Evolutionary conservation across 1,140 invertebrate species (phyloP).

Genomic region (Philotrypesis tridentata): DNA sequence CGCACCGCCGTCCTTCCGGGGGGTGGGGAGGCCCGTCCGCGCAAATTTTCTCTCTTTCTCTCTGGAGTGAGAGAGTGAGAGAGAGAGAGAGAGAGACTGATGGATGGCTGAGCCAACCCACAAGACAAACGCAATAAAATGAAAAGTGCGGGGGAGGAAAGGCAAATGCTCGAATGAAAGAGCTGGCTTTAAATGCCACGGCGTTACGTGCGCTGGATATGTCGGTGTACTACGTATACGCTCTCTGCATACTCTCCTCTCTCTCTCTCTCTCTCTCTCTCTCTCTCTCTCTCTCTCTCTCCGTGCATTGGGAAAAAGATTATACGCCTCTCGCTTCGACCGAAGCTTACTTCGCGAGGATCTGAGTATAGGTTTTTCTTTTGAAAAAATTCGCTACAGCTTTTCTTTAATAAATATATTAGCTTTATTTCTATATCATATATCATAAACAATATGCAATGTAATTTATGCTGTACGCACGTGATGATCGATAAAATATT

Average conservation of each 20-base stretch:
- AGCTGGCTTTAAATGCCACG: not conserved
- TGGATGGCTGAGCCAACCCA: constrained; percentile 10
- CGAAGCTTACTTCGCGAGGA: too few species aligned
- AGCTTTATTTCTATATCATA: constrained; percentile 62
- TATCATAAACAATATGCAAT: constrained; percentile 65
- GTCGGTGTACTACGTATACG: not conserved
- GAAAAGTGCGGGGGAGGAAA: constrained; percentile 21
- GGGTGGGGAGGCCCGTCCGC: not conserved
- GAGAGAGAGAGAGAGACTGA: not conserved
- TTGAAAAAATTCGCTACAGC: too few species aligned
- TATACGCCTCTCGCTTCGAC: too few species aligned
- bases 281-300: too few species aligned
- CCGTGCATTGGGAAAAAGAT: too few species aligned
- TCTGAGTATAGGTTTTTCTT: too few species aligned
- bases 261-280: too few species aligned
- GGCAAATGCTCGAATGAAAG: constrained; percentile 41
- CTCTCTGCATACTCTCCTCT: not conserved
- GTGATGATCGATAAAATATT: constrained; percentile 58
- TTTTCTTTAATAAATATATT: constrained; percentile 69
- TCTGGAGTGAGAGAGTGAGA: too few species aligned
- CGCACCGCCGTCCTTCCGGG: constrained; percentile 37
- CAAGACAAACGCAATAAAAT: constrained; percentile 41
- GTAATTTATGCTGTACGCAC: constrained; percentile 51
- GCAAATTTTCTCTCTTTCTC: not conserved
- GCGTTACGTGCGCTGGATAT: not conserved